Evolutionary conservation across 2,797 vertebrate species (phyloP), one percentile per base, ranked within the genome.

Genomic region (Lithobates sylvaticus): DNA sequence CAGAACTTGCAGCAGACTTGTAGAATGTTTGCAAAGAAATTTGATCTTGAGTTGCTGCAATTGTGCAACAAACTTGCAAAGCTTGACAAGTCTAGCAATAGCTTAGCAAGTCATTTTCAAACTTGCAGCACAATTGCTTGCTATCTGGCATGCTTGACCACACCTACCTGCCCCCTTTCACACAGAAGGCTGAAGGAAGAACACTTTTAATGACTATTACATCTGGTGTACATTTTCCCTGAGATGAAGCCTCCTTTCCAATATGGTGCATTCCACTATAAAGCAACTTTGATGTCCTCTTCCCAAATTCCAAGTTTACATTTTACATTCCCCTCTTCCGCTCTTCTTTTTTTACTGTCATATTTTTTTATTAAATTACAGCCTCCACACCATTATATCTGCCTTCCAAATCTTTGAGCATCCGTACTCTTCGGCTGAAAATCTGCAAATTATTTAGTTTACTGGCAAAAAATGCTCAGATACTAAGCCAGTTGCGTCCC

Each of bases 401-500:
- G 10, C 10, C 26, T 68, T n/a, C 36, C 44, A 68, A 54, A 34
- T 36, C 78, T 47, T 18, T n/a, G 58, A n/a, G 58, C 18, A 64
- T 64, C 61, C 9, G 10, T 65, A 65, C n/a, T 23, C n/a, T 23
- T 26, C 7, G 23, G 23, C 23, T 26, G 61, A 32, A 71, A 73
- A 69, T 61, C 80, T 82, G 80, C 50, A 82, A 29, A 64, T 54
- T 74, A 75, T 83, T 83, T 64, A 44, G 81, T 32, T 34, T 71
- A 67, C 16, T n/a, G n/a, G 73, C 54, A 34, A 10, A 47, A 77
- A 32, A 42, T 21, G 32, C 3, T 27, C 10, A 71, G 26, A 65
- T 34, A 26, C 10, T 9, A 71, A 44, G 70, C 76, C 85, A 72
- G 47, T 70, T 77, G 67, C 15, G 73, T 89, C 89, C 0, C 87